A percentile compares a stretch with the other conserved stretches of the same genome.
Conservation (phyloP, 1,140 invertebrate species). For the Luehdorfia chinensis region DNA sequence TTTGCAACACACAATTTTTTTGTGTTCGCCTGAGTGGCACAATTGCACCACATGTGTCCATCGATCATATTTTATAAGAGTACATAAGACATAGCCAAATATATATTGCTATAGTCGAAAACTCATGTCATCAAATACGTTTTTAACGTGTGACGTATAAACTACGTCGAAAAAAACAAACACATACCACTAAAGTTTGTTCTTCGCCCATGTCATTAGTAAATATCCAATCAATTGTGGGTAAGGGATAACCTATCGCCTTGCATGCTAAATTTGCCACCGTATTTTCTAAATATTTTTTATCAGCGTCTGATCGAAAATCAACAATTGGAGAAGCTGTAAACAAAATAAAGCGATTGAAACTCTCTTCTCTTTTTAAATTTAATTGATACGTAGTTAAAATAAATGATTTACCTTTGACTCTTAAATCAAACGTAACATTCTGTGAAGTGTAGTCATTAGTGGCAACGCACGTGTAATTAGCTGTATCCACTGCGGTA, state of each 20-base stretch:
- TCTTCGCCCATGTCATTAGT: constrained; percentile 25
- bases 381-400: too few species aligned
- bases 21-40: too few species aligned
- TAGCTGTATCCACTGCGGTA: constrained; percentile 40
- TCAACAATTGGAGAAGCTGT: constrained; percentile 34
- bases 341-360: constrained; percentile 16
- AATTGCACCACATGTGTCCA: too few species aligned
- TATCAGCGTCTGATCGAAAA: constrained; percentile 27
- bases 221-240: constrained; percentile 44
- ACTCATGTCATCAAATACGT: too few species aligned
- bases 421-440: constrained; percentile 34
- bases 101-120: too few species aligned
- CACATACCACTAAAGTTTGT: constrained; percentile 22
- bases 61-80: too few species aligned
- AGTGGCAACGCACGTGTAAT: constrained; percentile 42
- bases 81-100: too few species aligned
- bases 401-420: constrained; percentile 33
- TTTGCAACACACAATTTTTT: too few species aligned
- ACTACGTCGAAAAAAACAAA: too few species aligned
- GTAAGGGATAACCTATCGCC: constrained; percentile 48
- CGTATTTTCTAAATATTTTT: constrained; percentile 25
- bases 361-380: too few species aligned
- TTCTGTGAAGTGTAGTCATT: constrained; percentile 34
- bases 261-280: constrained; percentile 35
- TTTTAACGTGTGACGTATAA: too few species aligned